A percentile compares a stretch with the other conserved stretches of the same genome.
These are phyloP conservation scores for Siniperca obscura DNA, from an alignment of 2,797 vertebrate genomes.

Conservation along the genomic window DNA sequence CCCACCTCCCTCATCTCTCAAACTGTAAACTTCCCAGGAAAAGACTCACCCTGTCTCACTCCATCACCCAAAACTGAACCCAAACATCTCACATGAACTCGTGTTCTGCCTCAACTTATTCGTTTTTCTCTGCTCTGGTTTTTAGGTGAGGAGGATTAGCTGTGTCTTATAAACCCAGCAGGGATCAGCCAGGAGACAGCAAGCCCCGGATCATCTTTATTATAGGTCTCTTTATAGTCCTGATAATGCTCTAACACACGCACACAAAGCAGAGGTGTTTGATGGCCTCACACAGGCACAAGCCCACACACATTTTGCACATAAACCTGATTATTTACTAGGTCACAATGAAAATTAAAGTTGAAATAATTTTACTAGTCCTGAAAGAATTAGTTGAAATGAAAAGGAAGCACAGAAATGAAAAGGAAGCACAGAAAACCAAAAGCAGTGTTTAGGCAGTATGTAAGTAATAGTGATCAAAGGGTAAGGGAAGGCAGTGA, in stretches of 20 bases:
- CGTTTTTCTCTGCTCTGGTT: slow-evolving; percentile 41
- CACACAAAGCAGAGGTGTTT: slow-evolving; percentile 39
- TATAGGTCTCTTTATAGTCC: slow-evolving; percentile 62
- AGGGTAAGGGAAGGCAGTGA: too few relatives aligned
- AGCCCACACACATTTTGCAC: not conserved
- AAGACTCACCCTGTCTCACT: slow-evolving; percentile 4
- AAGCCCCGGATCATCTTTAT: slow-evolving; percentile 59
- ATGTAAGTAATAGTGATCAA: too few relatives aligned
- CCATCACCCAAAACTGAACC: slow-evolving; percentile 21
- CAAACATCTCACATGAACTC: slow-evolving; percentile 20
- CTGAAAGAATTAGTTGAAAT: not conserved
- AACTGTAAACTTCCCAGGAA: slow-evolving; percentile 47
- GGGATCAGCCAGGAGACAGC: slow-evolving; percentile 31
- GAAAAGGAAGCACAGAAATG: too few relatives aligned
- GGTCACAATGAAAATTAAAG: not conserved
- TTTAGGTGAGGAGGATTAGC: slow-evolving; percentile 66
- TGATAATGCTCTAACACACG: slow-evolving; percentile 58
- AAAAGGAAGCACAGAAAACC: too few relatives aligned
- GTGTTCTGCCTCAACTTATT: slow-evolving; percentile 11
- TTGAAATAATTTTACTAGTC: not conserved
- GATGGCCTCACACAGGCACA: slow-evolving; percentile 16
- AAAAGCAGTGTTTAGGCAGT: too few relatives aligned
- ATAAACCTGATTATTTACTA: not conserved
- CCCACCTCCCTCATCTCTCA: slow-evolving; percentile 7
- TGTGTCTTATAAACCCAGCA: slow-evolving; percentile 35